phyloP scores from a whole-genome alignment of 2,888 invertebrate species.

The Ischnura elegans region DNA sequence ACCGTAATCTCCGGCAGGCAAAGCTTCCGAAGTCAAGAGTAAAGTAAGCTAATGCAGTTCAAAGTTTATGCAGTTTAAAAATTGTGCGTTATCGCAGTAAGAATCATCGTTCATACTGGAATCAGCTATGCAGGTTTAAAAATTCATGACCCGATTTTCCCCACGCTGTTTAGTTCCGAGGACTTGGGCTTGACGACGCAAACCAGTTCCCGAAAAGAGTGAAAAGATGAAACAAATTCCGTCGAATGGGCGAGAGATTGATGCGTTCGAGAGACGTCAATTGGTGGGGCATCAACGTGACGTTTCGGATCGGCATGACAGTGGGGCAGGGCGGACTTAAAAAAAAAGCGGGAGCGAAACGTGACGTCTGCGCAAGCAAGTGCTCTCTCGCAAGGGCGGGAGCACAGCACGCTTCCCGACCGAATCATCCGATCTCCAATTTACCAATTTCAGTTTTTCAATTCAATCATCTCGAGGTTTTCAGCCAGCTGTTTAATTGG shows the following conservation, averaged over 20 bases:
- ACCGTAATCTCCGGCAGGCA: too few relatives aligned
- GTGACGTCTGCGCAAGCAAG: background rate
- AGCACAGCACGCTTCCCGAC: background rate
- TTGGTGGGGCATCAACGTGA: background rate
- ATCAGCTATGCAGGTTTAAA: too few relatives aligned
- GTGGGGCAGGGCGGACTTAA: background rate
- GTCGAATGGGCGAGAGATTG: background rate
- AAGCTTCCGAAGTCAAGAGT: too few relatives aligned
- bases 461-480: background rate
- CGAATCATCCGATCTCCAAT: slow-evolving; percentile 13
- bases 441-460: slow-evolving; percentile 21
- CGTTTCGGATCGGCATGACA: background rate
- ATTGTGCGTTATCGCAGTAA: too few relatives aligned
- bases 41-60: too few relatives aligned
- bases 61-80: too few relatives aligned
- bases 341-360: background rate
- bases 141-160: too few relatives aligned
- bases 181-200: background rate
- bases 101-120: too few relatives aligned
- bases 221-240: background rate
- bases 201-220: background rate
- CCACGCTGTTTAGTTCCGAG: too few relatives aligned
- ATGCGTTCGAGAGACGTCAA: background rate
- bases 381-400: background rate
- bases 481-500: slow-evolving; percentile 38